Percentiles rank a stretch among this genome's conserved stretches.
phyloP scores from a whole-genome alignment of 2,888 invertebrate genomes.

The Drosophila subquinaria region DNA sequence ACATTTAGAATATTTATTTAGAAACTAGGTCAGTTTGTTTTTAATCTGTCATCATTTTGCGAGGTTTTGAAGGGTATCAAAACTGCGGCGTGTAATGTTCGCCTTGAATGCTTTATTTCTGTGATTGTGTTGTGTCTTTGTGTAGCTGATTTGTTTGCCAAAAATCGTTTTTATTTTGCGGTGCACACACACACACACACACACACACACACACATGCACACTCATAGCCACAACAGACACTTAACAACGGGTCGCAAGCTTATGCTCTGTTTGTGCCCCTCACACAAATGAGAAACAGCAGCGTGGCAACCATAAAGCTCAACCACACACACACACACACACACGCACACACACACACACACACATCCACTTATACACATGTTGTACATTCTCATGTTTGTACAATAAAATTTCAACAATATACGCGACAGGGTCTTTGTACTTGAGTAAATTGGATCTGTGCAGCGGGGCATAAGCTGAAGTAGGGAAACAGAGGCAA shows the following conservation, averaged over 20 bases:
- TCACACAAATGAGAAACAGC: conserved; percentile 63
- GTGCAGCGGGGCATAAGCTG: conserved; percentile 59
- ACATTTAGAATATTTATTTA: too few species aligned
- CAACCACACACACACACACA: conserved; percentile 29
- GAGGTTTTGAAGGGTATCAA: conserved; percentile 44
- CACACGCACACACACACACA: conserved; percentile 15
- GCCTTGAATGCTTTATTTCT: conserved; percentile 3
- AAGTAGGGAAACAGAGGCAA: background rate
- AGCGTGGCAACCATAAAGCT: conserved; percentile 79
- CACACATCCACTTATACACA: conserved; percentile 18
- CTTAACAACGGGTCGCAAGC: conserved; percentile 70
- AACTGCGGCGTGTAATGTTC: conserved; percentile 26
- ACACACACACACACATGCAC: conserved; percentile 22
- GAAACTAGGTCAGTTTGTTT: too few species aligned
- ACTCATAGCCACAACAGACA: conserved; percentile 51
- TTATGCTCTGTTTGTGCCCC: conserved; percentile 49
- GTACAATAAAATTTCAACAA: conserved; percentile 80
- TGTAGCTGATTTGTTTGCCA: conserved; percentile 74
- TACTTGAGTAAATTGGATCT: conserved; percentile 81
- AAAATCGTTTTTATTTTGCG: conserved; percentile 76
- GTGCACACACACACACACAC: conserved; percentile 40
- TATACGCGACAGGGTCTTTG: conserved; percentile 79
- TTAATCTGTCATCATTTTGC: background rate
- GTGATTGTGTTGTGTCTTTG: conserved; percentile 45
- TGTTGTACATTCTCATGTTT: conserved; percentile 69